Percentiles rank a stretch among this genome's conserved stretches.
Conservation (phyloP, 2,113 vertebrate species). For the Sinocyclocheilus grahami region DNA sequence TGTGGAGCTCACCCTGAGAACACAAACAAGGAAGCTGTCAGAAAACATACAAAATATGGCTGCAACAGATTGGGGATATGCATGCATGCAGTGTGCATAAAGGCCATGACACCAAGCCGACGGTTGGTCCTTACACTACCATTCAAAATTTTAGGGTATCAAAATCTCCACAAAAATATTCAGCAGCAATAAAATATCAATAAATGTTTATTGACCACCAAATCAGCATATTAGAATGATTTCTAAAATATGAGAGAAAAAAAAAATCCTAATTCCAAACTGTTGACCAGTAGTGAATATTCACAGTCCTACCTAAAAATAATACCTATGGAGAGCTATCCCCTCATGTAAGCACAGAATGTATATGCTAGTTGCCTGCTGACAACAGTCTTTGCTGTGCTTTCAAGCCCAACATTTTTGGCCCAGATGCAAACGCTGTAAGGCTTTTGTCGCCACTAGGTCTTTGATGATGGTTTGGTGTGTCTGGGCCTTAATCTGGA, state of each 20-base stretch:
- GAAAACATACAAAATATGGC: background rate
- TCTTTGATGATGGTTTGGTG: background rate
- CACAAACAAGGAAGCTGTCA: background rate
- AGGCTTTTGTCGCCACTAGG: background rate
- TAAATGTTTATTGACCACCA: background rate
- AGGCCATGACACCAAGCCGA: background rate
- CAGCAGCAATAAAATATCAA: no score
- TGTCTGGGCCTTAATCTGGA: background rate
- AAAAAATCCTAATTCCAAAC: no score
- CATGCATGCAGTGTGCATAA: background rate
- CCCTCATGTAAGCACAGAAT: no score
- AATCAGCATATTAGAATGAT: background rate
- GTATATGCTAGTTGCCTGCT: no score
- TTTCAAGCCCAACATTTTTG: background rate
- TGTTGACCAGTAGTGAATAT: no score
- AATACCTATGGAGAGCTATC: no score
- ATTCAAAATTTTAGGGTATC: no score
- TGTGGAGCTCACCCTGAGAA: conserved; percentile 90
- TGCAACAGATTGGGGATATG: no score
- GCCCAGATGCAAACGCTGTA: background rate
- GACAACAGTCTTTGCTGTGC: background rate
- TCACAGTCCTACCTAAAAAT: no score
- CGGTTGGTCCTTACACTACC: no score
- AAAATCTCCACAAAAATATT: no score
- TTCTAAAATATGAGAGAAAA: background rate